A percentile compares a stretch with the other conserved stretches of the same genome.
These are phyloP conservation scores for Eristalinus aeneus DNA, from an alignment of 2,888 invertebrate genomes.

Conservation along the genomic window DNA sequence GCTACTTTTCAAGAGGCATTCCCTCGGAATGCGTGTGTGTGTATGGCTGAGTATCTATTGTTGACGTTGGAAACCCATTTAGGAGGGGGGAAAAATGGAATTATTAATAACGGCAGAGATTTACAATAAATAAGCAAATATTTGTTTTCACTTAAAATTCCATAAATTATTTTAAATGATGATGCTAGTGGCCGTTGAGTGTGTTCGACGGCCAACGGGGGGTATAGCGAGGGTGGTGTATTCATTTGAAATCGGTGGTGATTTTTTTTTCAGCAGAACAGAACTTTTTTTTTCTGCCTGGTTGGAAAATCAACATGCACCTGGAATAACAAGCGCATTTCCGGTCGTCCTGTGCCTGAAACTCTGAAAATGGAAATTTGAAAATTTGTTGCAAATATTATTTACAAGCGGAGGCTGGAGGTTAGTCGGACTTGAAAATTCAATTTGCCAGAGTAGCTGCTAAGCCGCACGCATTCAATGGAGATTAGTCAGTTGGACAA, in stretches of 20 bases:
- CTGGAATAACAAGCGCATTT: slow-evolving; percentile 16
- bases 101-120: slow-evolving; percentile 40
- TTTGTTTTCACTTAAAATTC: slow-evolving; percentile 47
- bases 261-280: neutral
- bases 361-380: neutral
- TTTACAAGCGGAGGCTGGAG: neutral
- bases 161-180: slow-evolving; percentile 35
- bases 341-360: neutral
- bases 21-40: neutral
- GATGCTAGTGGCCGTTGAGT: neutral
- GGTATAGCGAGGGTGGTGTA: neutral
- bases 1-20: neutral
- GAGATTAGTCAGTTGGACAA: neutral
- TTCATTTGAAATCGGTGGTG: neutral
- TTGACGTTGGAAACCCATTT: neutral
- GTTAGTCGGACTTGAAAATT: neutral
- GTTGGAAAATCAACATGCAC: slow-evolving; percentile 7
- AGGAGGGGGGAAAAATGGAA: slow-evolving; percentile 26
- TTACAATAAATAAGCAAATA: slow-evolving; percentile 56
- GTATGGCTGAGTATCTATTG: neutral
- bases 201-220: neutral
- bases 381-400: neutral
- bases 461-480: neutral
- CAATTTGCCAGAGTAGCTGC: neutral
- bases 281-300: neutral